Conservation (phyloP, 2,888 invertebrate species). For the Pantelozetes paolii region DNA sequence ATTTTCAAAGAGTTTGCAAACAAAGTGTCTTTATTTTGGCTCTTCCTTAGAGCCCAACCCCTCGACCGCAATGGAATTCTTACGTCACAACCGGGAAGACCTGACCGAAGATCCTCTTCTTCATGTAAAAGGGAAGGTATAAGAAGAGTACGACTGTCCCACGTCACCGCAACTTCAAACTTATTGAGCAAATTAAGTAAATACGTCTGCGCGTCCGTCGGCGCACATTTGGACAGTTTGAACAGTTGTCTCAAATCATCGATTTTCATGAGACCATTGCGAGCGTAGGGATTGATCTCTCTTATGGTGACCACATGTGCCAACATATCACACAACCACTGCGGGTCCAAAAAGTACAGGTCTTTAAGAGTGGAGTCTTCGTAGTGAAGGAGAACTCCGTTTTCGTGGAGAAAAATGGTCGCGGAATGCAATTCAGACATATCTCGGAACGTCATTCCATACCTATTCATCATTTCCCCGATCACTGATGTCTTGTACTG, state of each 20-base stretch:
- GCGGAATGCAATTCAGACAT: slow-evolving; percentile 73
- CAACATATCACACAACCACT: slow-evolving; percentile 96
- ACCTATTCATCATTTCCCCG: slow-evolving; percentile 63
- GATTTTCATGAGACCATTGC: slow-evolving; percentile 86
- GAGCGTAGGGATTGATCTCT: slow-evolving; percentile 94
- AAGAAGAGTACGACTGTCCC: slow-evolving; percentile 83
- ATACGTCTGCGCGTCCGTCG: slow-evolving; percentile 66
- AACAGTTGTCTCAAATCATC: slow-evolving; percentile 88
- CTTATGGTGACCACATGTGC: slow-evolving; percentile 93
- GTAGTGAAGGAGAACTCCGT: slow-evolving; percentile 88
- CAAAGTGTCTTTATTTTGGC: background rate
- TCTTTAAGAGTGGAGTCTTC: slow-evolving; percentile 91
- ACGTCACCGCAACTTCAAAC: slow-evolving; percentile 93
- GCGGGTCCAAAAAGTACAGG: slow-evolving; percentile 92
- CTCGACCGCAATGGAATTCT: slow-evolving; percentile 63
- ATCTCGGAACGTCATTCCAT: slow-evolving; percentile 67
- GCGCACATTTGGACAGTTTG: slow-evolving; percentile 75
- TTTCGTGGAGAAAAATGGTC: slow-evolving; percentile 94
- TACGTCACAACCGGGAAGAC: slow-evolving; percentile 52
- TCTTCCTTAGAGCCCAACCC: slow-evolving; percentile 62
- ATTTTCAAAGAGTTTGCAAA: background rate
- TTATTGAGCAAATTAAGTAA: slow-evolving; percentile 88
- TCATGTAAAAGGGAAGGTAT: slow-evolving; percentile 82
- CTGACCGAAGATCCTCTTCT: slow-evolving; percentile 51
- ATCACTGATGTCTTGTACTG: slow-evolving; percentile 57